Conservation (phyloP, 2,888 invertebrate species). For the Andricus quercusramuli region DNA sequence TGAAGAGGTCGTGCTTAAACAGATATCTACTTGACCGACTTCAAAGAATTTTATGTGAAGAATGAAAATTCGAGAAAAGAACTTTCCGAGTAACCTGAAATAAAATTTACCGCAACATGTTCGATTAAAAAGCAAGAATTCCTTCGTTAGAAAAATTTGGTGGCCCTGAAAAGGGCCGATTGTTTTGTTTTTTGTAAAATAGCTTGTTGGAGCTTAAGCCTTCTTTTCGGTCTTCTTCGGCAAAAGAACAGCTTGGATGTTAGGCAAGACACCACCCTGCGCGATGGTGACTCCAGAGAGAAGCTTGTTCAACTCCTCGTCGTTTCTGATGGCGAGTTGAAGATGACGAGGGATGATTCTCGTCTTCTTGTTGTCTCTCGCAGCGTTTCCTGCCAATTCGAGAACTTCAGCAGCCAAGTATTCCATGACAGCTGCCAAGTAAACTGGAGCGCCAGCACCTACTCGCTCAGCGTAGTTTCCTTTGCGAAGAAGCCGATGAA, state of each 20-base stretch:
- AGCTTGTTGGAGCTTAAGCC: constrained; percentile 43
- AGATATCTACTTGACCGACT: no score
- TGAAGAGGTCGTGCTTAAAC: neutral
- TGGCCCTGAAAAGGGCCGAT: constrained; percentile 47
- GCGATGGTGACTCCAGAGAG: constrained; percentile 89
- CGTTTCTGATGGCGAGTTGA: constrained; percentile 88
- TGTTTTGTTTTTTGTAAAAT: neutral
- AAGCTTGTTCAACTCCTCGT: constrained; percentile 89
- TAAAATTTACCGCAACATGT: no score
- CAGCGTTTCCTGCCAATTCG: constrained; percentile 85
- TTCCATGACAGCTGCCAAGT: constrained; percentile 82
- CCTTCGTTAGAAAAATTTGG: neutral
- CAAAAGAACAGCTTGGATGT: constrained; percentile 86
- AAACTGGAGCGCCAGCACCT: constrained; percentile 81
- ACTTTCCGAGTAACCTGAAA: no score
- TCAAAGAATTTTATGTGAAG: no score
- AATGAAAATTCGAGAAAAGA: no score
- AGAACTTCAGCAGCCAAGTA: constrained; percentile 86
- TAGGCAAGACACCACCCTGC: constrained; percentile 91
- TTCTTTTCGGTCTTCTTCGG: constrained; percentile 84
- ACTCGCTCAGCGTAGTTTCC: constrained; percentile 83
- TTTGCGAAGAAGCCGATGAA: constrained; percentile 82
- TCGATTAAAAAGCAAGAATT: no score
- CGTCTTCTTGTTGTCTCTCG: constrained; percentile 85
- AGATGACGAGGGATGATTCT: constrained; percentile 87